These are phyloP conservation scores for Tetraodon nigroviridis DNA, from an alignment of 2,113 vertebrate species.

Conservation along the genomic window DNA sequence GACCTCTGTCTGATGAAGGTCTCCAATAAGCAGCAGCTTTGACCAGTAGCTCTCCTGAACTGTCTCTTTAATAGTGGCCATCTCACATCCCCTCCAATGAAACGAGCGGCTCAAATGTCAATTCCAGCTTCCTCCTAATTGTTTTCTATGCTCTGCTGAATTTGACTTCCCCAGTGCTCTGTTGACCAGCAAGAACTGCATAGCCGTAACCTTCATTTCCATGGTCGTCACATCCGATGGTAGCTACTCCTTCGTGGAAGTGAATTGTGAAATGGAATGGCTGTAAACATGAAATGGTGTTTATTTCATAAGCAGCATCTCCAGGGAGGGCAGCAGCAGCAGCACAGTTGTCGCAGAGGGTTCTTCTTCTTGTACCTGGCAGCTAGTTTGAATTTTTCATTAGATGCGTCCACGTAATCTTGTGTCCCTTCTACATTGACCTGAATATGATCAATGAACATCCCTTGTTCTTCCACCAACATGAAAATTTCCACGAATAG, in stretches of 20 bases:
- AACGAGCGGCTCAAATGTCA: conserved; percentile 58
- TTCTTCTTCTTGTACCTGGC: conserved; percentile 84
- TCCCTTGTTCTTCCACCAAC: conserved; percentile 88
- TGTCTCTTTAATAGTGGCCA: conserved; percentile 52
- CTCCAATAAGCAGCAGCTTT: conserved; percentile 59
- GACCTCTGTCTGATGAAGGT: conserved; percentile 62
- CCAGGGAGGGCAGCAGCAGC: conserved; percentile 88
- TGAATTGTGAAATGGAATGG: conserved; percentile 15
- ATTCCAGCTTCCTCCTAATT: conserved; percentile 54
- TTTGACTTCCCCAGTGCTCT: conserved; percentile 34
- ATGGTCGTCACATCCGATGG: conserved; percentile 22
- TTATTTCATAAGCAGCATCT: conserved; percentile 59
- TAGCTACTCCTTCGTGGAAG: conserved; percentile 26
- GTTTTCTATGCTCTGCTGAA: conserved; percentile 61
- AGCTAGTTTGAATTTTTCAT: conserved; percentile 86
- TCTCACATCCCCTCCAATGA: conserved; percentile 52
- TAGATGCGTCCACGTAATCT: conserved; percentile 80
- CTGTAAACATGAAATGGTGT: neutral
- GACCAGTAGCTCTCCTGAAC: conserved; percentile 50
- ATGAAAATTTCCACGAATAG: conserved; percentile 87
- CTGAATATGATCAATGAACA: conserved; percentile 86
- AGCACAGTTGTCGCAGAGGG: conserved; percentile 82
- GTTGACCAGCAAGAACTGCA: conserved; percentile 33
- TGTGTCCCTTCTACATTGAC: conserved; percentile 80
- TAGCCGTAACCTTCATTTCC: conserved; percentile 37